Percentiles rank a stretch among this genome's conserved stretches.
phyloP scores from a whole-genome alignment of 2,888 invertebrate genomes.

The Hetaerina titia region DNA sequence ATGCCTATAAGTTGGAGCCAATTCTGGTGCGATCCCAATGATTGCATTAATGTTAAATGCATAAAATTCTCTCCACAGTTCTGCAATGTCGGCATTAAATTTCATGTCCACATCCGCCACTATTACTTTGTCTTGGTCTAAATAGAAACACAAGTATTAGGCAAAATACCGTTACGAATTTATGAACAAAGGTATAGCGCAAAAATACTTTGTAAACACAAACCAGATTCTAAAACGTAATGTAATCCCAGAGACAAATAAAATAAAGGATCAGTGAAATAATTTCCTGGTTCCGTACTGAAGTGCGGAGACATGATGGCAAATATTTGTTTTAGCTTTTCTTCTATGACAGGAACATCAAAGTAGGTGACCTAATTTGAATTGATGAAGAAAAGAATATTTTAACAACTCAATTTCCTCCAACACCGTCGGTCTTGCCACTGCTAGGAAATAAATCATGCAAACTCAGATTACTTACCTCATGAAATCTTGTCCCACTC shows the following conservation, averaged over 20 bases:
- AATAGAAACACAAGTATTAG: background rate
- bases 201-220: background rate
- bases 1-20: conserved; percentile 89
- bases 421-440: too few species aligned
- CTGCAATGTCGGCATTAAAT: conserved; percentile 83
- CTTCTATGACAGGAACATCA: conserved; percentile 82
- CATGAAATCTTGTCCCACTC: conserved; percentile 75
- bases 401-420: too few species aligned
- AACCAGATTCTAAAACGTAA: conserved; percentile 71
- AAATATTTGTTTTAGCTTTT: conserved; percentile 81
- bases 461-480: conserved; percentile 74
- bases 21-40: conserved; percentile 86
- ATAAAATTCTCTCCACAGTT: conserved; percentile 84
- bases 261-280: conserved; percentile 89
- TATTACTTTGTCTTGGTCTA: conserved; percentile 79
- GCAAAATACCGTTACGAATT: background rate
- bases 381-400: background rate
- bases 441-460: too few species aligned
- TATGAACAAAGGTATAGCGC: background rate
- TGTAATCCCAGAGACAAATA: conserved; percentile 88
- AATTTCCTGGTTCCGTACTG: conserved; percentile 84
- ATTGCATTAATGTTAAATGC: conserved; percentile 82
- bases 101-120: conserved; percentile 89
- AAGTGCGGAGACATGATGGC: conserved; percentile 85
- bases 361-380: conserved; percentile 79